phyloP scores from a whole-genome alignment of 2,888 invertebrate genomes.

The Rhogogaster chlorosoma region DNA sequence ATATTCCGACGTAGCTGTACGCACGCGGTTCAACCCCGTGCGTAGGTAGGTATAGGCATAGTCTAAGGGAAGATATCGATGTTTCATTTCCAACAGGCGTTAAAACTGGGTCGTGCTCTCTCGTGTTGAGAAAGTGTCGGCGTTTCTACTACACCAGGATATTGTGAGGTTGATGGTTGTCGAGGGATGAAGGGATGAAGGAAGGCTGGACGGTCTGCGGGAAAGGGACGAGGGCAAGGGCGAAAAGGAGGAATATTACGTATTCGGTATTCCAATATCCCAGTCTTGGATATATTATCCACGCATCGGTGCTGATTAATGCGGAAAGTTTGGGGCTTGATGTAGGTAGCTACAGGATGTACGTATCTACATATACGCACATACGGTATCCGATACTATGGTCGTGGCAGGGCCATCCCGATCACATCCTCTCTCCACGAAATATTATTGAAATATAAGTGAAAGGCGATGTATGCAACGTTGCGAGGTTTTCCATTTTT shows the following conservation, averaged over 20 bases:
- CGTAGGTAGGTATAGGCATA: neutral
- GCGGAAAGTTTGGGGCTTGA: constrained; percentile 38
- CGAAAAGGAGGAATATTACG: neutral
- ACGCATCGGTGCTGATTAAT: constrained; percentile 40
- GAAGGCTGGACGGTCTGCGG: neutral
- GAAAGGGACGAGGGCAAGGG: neutral
- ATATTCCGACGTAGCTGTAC: neutral
- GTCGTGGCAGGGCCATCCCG: neutral
- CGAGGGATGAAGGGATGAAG: constrained; percentile 19
- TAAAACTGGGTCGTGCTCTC: constrained; percentile 20
- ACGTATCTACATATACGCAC: neutral
- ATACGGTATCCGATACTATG: neutral
- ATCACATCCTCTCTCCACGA: neutral
- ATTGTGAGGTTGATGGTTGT: neutral
- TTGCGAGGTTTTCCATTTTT: too few species aligned
- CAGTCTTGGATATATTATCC: constrained; percentile 19
- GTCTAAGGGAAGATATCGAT: constrained; percentile 15
- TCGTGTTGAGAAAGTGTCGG: neutral
- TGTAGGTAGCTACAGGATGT: neutral
- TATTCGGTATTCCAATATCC: constrained; percentile 40
- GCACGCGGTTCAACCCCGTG: neutral
- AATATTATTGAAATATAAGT: neutral
- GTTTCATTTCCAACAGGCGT: neutral
- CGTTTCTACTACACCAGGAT: neutral
- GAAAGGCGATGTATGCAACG: neutral